Base-by-base conservation (phyloP, 2,113 vertebrate species). In the Stegastes partitus region DNA sequence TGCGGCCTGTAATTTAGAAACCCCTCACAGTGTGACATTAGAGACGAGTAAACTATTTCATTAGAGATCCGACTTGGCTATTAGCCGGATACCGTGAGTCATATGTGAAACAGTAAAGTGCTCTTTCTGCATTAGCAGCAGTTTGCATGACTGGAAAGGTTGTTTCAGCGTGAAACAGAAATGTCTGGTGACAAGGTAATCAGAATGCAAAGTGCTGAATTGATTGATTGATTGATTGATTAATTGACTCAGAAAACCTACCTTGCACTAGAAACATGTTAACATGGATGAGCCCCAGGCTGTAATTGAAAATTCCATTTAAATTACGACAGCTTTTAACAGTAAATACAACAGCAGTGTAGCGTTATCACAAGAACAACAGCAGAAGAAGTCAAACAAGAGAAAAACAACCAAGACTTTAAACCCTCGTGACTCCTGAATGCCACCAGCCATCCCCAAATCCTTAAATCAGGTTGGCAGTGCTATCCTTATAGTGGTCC, bases 1-100 rank as follows among this genome's bases (percentile, higher is more conserved):
- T 5, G 31, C n/a, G 53, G 74, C 53, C 66, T 86, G 66, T 82
- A 82, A 84, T 84, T 84, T 72, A 59, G 66, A 72, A 53, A 75
- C 44, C 75, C 75, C 11, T 67, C 45, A 26, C 49, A 39, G 42
- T 62, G 68, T 51, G 42, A 68, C 21, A 68, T 80, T 54, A 72
- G 42, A 56, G 22, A 49, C 22, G 49, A 74, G 45, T 25, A 61
- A 85, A 79, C 44, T 12, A 66, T 66, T 49, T 44, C 12, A 44
- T 74, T 77, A 56, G 57, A 80, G 21, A 22, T 68, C 42, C 49
- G 70, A 45, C 44, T 23, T 44, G 8, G 45, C 34, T 50, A 67
- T 67, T 74, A 62, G 66, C 42, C 16, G 54, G 22, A 67, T 23
- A 12, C 55, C 54, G 47, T 47, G 58, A 51, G 49, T 80, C 34